phyloP scores from a whole-genome alignment of 2,888 invertebrate genomes.

The Caenorhabditis panamensis region DNA sequence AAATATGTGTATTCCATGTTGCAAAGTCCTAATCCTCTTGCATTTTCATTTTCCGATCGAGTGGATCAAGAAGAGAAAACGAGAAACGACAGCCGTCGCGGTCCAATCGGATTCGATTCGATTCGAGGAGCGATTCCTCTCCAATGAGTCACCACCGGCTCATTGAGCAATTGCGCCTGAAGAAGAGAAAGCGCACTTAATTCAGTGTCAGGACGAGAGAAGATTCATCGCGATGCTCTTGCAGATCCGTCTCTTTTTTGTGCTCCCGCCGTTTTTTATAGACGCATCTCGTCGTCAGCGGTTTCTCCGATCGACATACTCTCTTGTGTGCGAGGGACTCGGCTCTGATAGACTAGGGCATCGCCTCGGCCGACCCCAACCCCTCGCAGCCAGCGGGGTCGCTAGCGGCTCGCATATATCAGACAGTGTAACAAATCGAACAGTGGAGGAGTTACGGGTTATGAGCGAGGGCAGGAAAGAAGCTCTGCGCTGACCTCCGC shows the following conservation, averaged over 20 bases:
- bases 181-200: slow-evolving; percentile 39
- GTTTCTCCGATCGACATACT: slow-evolving; percentile 34
- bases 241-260: slow-evolving; percentile 50
- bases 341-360: slow-evolving; percentile 50
- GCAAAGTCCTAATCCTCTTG: slow-evolving; percentile 6
- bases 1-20: slow-evolving; percentile 22
- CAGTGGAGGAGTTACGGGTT: slow-evolving; percentile 57
- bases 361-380: slow-evolving; percentile 53
- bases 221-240: slow-evolving; percentile 34
- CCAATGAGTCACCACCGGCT: slow-evolving; percentile 42
- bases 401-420: slow-evolving; percentile 56
- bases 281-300: slow-evolving; percentile 26
- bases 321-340: slow-evolving; percentile 24
- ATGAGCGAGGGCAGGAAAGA: slow-evolving; percentile 54
- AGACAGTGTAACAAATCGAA: slow-evolving; percentile 60
- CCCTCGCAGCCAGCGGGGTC: slow-evolving; percentile 51
- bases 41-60: slow-evolving; percentile 7
- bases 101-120: too few relatives aligned
- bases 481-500: slow-evolving; percentile 52
- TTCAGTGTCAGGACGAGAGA: slow-evolving; percentile 51
- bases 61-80: slow-evolving; percentile 3
- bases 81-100: slow-evolving; percentile 39
- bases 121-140: slow-evolving; percentile 31
- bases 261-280: slow-evolving; percentile 51
- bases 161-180: slow-evolving; percentile 38